phyloP scores from a whole-genome alignment of 2,797 vertebrate species.

The Gastrophryne carolinensis region DNA sequence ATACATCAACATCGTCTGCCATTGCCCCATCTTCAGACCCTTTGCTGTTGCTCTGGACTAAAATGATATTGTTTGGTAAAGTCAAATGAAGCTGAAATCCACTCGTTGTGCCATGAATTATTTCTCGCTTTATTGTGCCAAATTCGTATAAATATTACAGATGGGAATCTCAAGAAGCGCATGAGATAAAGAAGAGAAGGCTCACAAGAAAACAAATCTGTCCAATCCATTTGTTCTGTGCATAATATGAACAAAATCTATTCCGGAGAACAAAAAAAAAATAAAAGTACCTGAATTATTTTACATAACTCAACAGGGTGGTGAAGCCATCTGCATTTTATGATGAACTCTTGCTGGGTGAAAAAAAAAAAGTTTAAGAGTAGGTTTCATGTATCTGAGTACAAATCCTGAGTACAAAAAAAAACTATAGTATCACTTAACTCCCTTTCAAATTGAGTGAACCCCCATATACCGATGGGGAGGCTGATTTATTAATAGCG shows the following conservation, averaged over 20 bases:
- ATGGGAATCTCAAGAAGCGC: slow-evolving; percentile 2
- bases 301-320: too few species aligned
- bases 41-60: slow-evolving; percentile 9
- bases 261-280: not conserved
- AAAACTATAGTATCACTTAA: too few species aligned
- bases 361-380: too few species aligned
- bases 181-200: not conserved
- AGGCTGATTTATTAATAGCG: too few species aligned
- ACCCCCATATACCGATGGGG: too few species aligned
- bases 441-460: too few species aligned
- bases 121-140: not conserved
- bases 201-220: slow-evolving; percentile 24
- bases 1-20: slow-evolving; percentile 33
- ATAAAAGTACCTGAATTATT: too few species aligned
- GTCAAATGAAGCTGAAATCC: not conserved
- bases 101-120: not conserved
- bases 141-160: slow-evolving; percentile 11
- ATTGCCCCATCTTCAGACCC: not conserved
- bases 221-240: slow-evolving; percentile 5
- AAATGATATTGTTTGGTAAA: slow-evolving; percentile 23
- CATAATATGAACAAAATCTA: not conserved
- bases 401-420: too few species aligned
- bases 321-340: too few species aligned
- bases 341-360: too few species aligned
- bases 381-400: too few species aligned